Conservation (phyloP, 2,888 invertebrate genomes). For the Ferrisia virgata region DNA sequence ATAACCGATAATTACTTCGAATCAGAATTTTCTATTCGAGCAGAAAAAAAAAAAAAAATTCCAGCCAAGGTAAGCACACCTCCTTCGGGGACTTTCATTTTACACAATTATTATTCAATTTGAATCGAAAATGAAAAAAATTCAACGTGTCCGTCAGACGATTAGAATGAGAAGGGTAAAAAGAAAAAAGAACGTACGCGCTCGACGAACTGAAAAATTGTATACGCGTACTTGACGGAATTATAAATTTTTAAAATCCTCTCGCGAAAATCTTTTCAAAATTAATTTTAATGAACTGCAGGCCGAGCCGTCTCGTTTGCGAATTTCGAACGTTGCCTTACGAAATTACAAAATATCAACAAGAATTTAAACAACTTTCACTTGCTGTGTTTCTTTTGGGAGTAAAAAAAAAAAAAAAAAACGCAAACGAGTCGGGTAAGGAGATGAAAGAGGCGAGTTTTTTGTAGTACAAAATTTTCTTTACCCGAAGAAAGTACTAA, state of each 20-base stretch:
- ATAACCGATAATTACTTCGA: neutral
- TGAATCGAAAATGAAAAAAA: neutral
- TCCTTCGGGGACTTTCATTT: neutral
- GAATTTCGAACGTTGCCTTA: slow-evolving; percentile 15
- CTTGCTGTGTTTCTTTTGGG: neutral
- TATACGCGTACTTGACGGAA: neutral
- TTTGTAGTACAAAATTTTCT: neutral
- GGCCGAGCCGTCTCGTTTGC: neutral
- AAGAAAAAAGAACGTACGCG: neutral
- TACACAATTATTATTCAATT: neutral
- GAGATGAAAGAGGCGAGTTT: neutral
- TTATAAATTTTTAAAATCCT: slow-evolving; percentile 18
- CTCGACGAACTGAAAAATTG: neutral
- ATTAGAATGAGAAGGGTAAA: no score
- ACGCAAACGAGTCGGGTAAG: neutral
- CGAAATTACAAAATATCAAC: slow-evolving; percentile 27
- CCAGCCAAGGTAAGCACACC: neutral
- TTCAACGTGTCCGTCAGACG: neutral
- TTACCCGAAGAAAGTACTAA: neutral
- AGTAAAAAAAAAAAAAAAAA: no score
- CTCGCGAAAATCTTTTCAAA: neutral
- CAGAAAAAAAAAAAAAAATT: neutral
- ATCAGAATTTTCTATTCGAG: neutral
- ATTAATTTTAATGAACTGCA: slow-evolving; percentile 23
- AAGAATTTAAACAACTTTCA: slow-evolving; percentile 23